Base-by-base conservation (phyloP, 1,140 invertebrate genomes). In the Cardiocondyla obscurior region DNA sequence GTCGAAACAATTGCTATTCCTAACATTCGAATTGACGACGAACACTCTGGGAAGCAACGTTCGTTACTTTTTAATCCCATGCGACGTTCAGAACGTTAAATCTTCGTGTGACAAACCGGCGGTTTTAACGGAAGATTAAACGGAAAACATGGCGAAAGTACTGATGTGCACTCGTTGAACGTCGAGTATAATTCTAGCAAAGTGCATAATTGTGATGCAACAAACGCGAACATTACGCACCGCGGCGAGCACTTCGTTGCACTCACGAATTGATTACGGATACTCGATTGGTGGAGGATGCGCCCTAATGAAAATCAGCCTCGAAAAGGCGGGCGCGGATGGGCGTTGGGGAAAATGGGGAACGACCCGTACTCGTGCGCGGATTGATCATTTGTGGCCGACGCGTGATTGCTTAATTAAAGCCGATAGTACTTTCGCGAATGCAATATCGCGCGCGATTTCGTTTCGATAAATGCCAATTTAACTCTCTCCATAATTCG, bases 311-410 rank as follows among this genome's bases (percentile, higher is more conserved):
- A 69, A 79, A 79, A 79, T 67, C 33, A 69, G 62, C 46, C 33
- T 30, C 46, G 62, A 67, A 77, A 58, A 70, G 33, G 53, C 22
- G 44, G 28, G 16, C 6, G 36, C 28, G 6, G 28, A 16, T 39
- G 19, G 73, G 2, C 10, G 8, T 19, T 10, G 19, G n/a, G 25
- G 44, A 14, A 10, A 25, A 60, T 33, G 58, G 51, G 25, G 25
- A 19, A 14, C 28, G 39, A 72, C 25, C 64, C 14, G 49, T 14
- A 8, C 39, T 77, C 51, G 53, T 25, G 67, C 36, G 19, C 14
- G 74, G 64, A 85, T 85, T 87, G 86, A 87, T 87, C 84, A 87
- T 87, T 85, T 85, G 86, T 53, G 84, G 84, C 19, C 30, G 49
- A 42, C 49, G 30, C 42, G 73, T 70, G 67, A 85, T 87, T 87